phyloP scores from a whole-genome alignment of 2,797 vertebrate genomes.

The Salmo trutta region DNA sequence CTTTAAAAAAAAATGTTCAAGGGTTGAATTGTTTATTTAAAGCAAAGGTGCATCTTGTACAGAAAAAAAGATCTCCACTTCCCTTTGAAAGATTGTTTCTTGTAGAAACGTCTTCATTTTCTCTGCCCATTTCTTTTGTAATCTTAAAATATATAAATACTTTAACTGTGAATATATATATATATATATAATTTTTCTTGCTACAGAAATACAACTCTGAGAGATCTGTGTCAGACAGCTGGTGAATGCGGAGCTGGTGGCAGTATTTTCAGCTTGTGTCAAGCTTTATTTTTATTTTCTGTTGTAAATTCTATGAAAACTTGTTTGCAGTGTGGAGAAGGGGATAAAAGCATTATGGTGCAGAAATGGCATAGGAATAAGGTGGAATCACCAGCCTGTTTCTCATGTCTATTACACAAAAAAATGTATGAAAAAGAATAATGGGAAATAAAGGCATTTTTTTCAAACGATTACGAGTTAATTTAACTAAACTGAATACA shows the following conservation, averaged over 20 bases:
- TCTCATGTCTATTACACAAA: constrained; percentile 79
- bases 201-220: constrained; percentile 77
- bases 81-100: constrained; percentile 97
- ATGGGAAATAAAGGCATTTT: constrained; percentile 78
- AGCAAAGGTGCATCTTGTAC: constrained; percentile 82
- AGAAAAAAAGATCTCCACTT: constrained; percentile 78
- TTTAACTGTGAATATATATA: constrained; percentile 91
- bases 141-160: constrained; percentile 93
- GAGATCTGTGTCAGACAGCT: constrained; percentile 53
- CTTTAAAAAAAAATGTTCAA: constrained; percentile 70
- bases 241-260: constrained; percentile 78
- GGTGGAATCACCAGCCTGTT: constrained; percentile 58
- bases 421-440: constrained; percentile 75
- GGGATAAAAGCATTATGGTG: constrained; percentile 57
- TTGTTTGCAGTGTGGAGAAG: constrained; percentile 77
- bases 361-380: constrained; percentile 68
- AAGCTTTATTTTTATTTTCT: constrained; percentile 79
- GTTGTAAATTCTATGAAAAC: constrained; percentile 84
- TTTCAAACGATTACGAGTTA: constrained; percentile 26
- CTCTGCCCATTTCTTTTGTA: constrained; percentile 90
- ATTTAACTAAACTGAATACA: not conserved
- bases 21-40: constrained; percentile 77
- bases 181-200: constrained; percentile 76
- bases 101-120: constrained; percentile 96
- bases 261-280: constrained; percentile 96